A percentile compares a stretch with the other conserved stretches of the same genome.
phyloP scores from a whole-genome alignment of 1,140 invertebrate species.

The Lucilia sericata region DNA sequence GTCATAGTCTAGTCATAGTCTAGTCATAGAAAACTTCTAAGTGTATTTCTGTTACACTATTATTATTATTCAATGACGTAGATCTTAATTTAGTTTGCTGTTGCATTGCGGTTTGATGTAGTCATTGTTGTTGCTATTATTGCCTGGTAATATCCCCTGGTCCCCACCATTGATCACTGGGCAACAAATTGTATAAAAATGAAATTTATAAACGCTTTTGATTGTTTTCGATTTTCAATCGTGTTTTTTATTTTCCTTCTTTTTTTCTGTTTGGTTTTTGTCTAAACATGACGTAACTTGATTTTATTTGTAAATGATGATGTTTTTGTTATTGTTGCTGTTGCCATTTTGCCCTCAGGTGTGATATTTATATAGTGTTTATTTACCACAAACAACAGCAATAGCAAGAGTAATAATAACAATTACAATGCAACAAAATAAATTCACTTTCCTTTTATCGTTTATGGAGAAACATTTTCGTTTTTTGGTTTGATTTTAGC shows the following conservation, averaged over 20 bases:
- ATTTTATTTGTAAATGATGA: slow-evolving; percentile 30
- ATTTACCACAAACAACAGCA: slow-evolving; percentile 5
- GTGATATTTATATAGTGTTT: slow-evolving; percentile 35
- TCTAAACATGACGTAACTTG: slow-evolving; percentile 23
- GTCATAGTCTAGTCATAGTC: too few species aligned
- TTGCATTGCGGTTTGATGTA: not conserved
- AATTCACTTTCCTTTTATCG: slow-evolving; percentile 24
- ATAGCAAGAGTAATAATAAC: not conserved
- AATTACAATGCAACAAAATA: not conserved
- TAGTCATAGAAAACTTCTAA: not conserved
- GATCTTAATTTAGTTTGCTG: not conserved
- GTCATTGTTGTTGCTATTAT: not conserved
- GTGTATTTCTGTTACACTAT: not conserved
- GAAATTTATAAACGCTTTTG: slow-evolving; percentile 3
- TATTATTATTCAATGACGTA: slow-evolving; percentile 13
- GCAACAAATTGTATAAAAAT: not conserved
- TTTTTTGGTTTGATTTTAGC: slow-evolving; percentile 13
- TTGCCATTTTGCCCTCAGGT: slow-evolving; percentile 33
- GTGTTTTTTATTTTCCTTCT: slow-evolving; percentile 5
- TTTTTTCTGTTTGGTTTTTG: not conserved
- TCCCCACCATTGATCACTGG: not conserved
- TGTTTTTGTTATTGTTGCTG: not conserved
- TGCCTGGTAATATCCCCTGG: not conserved
- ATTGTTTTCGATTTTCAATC: not conserved
- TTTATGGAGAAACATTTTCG: not conserved